Evolutionary conservation across 2,113 vertebrate genomes (phyloP).

Genomic region (Siniperca chuatsi): DNA sequence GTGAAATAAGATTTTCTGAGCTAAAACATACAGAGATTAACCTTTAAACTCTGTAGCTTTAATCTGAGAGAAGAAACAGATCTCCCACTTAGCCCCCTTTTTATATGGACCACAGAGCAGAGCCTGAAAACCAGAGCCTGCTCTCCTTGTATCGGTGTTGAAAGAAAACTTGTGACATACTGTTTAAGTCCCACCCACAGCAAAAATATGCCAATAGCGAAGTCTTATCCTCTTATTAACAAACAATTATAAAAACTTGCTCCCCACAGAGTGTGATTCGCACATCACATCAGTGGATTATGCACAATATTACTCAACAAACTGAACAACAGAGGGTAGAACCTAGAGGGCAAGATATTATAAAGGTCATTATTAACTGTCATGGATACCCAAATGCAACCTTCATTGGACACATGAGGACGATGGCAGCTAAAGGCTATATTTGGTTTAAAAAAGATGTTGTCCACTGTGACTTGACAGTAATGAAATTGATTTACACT

Average conservation of each 20-base stretch:
- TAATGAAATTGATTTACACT: neutral
- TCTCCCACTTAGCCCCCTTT: neutral
- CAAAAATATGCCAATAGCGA: neutral
- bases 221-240: neutral
- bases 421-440: conserved; percentile 1
- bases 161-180: neutral
- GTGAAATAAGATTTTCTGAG: neutral
- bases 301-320: neutral
- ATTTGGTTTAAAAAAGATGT: neutral
- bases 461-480: neutral
- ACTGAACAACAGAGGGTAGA: neutral
- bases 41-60: neutral
- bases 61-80: neutral
- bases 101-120: neutral
- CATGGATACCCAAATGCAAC: neutral
- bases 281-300: neutral
- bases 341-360: too few species aligned
- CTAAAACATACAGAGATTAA: neutral
- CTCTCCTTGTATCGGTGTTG: neutral
- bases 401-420: neutral
- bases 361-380: conserved; percentile 10
- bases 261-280: neutral
- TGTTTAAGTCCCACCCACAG: neutral
- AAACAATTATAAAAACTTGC: neutral
- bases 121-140: conserved; percentile 12